Percentiles rank a stretch among this genome's conserved stretches.
Evolutionary conservation across 2,888 invertebrate species (phyloP).

Genomic region (Lagria hirta): DNA sequence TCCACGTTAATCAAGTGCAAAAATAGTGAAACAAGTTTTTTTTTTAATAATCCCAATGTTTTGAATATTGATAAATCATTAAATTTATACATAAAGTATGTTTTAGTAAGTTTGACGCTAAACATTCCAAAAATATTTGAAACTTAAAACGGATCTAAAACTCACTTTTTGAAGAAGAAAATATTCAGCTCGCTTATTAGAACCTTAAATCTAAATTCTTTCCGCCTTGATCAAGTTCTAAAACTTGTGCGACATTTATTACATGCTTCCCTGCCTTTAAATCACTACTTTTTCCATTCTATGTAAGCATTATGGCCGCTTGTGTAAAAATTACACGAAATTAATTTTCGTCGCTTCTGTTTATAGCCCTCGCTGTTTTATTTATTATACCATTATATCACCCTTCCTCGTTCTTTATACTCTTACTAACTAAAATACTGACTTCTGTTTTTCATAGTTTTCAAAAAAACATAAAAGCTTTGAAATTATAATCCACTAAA

Average conservation of each 20-base stretch:
- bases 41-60: too few species aligned
- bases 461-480: conserved; percentile 3
- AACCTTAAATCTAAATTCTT: conserved; percentile 45
- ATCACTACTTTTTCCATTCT: conserved; percentile 45
- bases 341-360: conserved; percentile 39
- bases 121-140: too few species aligned
- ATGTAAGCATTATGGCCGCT: conserved; percentile 34
- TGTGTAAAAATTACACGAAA: conserved; percentile 45
- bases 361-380: conserved; percentile 31
- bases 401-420: conserved; percentile 16
- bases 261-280: conserved; percentile 40
- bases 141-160: too few species aligned
- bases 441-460: not conserved
- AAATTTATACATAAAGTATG: too few species aligned
- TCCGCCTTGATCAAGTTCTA: conserved; percentile 46
- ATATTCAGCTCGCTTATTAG: conserved; percentile 37
- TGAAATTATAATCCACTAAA: conserved; percentile 20
- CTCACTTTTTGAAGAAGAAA: conserved; percentile 3
- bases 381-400: conserved; percentile 34
- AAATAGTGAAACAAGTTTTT: too few species aligned
- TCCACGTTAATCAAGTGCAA: too few species aligned
- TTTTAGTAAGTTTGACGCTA: too few species aligned
- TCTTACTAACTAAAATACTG: too few species aligned
- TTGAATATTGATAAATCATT: too few species aligned
- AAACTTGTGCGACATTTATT: conserved; percentile 48